phyloP scores from a whole-genome alignment of 2,888 invertebrate genomes.

The Clostera curtula region DNA sequence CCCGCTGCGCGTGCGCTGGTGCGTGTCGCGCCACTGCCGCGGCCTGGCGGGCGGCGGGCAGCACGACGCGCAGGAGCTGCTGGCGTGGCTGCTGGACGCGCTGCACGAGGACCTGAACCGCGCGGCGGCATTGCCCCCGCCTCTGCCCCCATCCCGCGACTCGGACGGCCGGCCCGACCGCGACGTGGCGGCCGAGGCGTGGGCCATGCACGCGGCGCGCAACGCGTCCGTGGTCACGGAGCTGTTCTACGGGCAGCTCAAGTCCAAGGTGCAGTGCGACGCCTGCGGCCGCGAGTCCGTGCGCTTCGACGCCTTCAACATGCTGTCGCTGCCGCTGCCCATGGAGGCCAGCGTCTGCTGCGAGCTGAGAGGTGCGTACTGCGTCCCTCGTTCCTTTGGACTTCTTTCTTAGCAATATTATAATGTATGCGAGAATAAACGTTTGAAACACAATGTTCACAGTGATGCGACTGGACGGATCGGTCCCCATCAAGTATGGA shows the following conservation, averaged over 20 bases:
- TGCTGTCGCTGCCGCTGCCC: constrained; percentile 91
- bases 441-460: too few species aligned
- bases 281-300: constrained; percentile 89
- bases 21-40: constrained; percentile 90
- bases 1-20: constrained; percentile 88
- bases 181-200: constrained; percentile 83
- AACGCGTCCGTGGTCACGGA: constrained; percentile 93
- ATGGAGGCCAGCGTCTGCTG: constrained; percentile 89
- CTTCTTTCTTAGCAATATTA: too few species aligned
- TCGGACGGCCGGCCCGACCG: constrained; percentile 74
- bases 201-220: constrained; percentile 87
- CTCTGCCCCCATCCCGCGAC: constrained; percentile 2
- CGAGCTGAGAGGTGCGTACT: constrained; percentile 80
- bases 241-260: constrained; percentile 93
- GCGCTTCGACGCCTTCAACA: constrained; percentile 94
- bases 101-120: constrained; percentile 94
- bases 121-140: constrained; percentile 63
- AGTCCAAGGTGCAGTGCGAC: constrained; percentile 89
- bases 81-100: constrained; percentile 93
- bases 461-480: constrained; percentile 88
- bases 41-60: constrained; percentile 92
- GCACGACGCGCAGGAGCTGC: constrained; percentile 94
- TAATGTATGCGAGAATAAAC: too few species aligned
- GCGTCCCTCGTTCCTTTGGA: too few species aligned
- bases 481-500: constrained; percentile 89